Evolutionary conservation across 2,888 invertebrate species (phyloP).

Genomic region (Branchellion lobata): DNA sequence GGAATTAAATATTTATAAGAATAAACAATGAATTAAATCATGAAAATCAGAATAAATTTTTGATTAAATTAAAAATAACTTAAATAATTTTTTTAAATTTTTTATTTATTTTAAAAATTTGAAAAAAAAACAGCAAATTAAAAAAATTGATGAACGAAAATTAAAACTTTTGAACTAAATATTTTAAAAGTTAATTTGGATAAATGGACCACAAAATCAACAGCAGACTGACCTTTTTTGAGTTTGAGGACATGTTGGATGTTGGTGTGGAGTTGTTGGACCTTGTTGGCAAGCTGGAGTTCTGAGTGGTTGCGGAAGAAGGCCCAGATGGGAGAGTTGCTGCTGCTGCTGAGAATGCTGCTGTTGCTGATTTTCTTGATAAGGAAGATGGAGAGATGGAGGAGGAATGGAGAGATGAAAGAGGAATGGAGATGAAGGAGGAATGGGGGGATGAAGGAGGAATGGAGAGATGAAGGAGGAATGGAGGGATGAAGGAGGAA

Average conservation of each 20-base stretch:
- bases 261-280: background rate
- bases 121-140: background rate
- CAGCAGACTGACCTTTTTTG: background rate
- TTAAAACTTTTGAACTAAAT: background rate
- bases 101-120: background rate
- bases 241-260: background rate
- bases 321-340: background rate
- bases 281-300: background rate
- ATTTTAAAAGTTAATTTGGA: background rate
- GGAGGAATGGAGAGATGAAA: too few species aligned
- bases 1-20: too few species aligned
- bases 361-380: too few species aligned
- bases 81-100: too few species aligned
- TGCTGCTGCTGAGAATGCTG: background rate
- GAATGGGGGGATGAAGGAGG: too few species aligned
- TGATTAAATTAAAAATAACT: too few species aligned
- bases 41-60: too few species aligned
- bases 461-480: too few species aligned
- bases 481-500: too few species aligned
- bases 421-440: too few species aligned
- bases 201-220: background rate
- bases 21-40: too few species aligned
- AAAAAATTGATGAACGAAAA: background rate
- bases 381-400: too few species aligned
- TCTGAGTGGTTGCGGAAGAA: background rate